Evolutionary conservation across 2,797 vertebrate species (phyloP), one percentile per base, ranked within the genome.

Genomic region (Xyrichtys novacula): DNA sequence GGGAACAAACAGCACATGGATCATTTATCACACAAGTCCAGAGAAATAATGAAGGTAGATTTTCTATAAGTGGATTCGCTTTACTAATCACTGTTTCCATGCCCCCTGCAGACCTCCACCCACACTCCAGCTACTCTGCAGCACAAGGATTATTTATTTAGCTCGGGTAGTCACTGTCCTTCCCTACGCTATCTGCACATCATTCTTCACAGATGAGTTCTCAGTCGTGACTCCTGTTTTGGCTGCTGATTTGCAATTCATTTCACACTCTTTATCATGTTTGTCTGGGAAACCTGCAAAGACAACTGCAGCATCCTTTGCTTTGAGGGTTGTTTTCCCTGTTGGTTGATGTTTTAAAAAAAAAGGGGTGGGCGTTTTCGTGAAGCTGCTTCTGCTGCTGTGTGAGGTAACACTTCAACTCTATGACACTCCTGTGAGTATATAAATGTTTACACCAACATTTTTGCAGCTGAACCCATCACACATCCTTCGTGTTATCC

Each of bases 11-110:
- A 50, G 42, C 67, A 31, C 12, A 0, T 38, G 63, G 31, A 81
- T 65, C 49, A 53, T 42, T 72, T 63, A 58, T 78, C 54, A 65
- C 29, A 62, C 49, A 79, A 59, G 64, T 70, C 55, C 52, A 43
- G 48, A 71, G 72, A 69, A 76, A 81, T 79, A 85, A 87, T 80
- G 50, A 86, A 54, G 55, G 78, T 64, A 50, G 34, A 62, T 86
- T 84, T 80, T 78, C 58, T 74, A 38, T 79, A 81, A 90, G 77
- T 76, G 71, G 68, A 80, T 81, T 65, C 68, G 44, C 76, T 89
- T 84, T 85, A 79, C 75, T 90, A 84, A 91, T 91, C 65, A 83
- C 39, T 61, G 68, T 87, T 79, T 87, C 86, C 65, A 65, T 74
- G 65, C 68, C 85, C 78, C 66, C 80, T 61, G 60, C 36, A 83